A percentile compares a stretch with the other conserved stretches of the same genome.
phyloP scores from a whole-genome alignment of 2,888 invertebrate species.

The Pyrocoelia pectoralis region DNA sequence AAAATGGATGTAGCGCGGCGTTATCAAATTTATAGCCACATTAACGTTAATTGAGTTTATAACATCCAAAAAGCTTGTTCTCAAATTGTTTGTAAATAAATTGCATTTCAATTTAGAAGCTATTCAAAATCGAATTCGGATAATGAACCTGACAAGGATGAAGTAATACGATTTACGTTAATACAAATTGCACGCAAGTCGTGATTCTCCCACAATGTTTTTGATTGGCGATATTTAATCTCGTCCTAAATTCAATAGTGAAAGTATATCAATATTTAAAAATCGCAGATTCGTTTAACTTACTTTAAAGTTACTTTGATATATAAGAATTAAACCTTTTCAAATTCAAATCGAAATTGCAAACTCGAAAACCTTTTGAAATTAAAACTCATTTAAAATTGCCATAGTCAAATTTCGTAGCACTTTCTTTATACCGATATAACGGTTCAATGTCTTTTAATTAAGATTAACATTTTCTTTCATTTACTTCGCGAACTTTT shows the following conservation, averaged over 20 bases:
- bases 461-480: background rate
- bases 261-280: no score
- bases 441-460: background rate
- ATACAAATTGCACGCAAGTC: background rate
- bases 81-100: conserved; percentile 11
- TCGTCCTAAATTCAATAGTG: background rate
- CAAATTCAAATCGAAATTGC: background rate
- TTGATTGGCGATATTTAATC: background rate
- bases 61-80: conserved; percentile 6
- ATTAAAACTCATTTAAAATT: no score
- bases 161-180: conserved; percentile 6
- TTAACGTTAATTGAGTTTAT: conserved; percentile 11
- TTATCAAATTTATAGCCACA: conserved; percentile 10
- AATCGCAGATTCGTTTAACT: no score
- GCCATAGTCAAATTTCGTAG: background rate
- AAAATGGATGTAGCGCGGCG: background rate
- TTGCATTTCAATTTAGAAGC: background rate
- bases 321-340: background rate
- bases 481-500: background rate
- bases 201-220: background rate
- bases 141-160: background rate
- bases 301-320: background rate
- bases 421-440: background rate
- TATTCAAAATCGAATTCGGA: conserved; percentile 10
- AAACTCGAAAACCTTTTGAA: background rate